phyloP scores from a whole-genome alignment of 2,113 vertebrate genomes.

The Cervus canadensis region DNA sequence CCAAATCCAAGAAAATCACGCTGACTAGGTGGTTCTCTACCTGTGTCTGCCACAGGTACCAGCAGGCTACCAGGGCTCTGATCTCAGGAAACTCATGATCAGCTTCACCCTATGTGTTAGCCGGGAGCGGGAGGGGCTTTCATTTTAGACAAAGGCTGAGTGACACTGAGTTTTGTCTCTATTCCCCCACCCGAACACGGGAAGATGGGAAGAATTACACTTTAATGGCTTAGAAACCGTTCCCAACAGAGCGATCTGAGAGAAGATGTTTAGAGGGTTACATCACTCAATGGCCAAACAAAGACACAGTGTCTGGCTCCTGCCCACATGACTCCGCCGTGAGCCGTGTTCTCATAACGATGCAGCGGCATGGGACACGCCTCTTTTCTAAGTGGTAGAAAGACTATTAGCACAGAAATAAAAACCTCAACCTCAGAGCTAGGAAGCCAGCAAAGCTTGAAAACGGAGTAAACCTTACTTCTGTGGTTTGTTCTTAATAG shows the following conservation, averaged over 20 bases:
- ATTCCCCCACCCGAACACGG: not conserved
- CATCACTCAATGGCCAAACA: conserved; percentile 62
- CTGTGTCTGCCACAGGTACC: not conserved
- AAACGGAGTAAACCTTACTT: not conserved
- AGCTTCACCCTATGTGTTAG: not conserved
- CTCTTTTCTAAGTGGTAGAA: not conserved
- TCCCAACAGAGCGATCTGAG: conserved; percentile 57
- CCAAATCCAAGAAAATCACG: not conserved
- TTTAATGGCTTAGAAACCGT: conserved; percentile 53
- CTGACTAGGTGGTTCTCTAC: not conserved
- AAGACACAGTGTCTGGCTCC: conserved; percentile 62
- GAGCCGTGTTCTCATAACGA: conserved; percentile 34
- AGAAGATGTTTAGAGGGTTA: conserved; percentile 50
- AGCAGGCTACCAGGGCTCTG: not conserved
- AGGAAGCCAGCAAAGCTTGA: not conserved
- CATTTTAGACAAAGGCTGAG: not conserved
- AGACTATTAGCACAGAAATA: not conserved
- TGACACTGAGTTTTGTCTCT: not conserved
- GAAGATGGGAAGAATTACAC: conserved; percentile 36
- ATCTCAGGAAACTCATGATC: not conserved
- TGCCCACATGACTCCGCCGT: conserved; percentile 24
- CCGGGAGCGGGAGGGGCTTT: not conserved
- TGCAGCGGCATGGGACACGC: not conserved
- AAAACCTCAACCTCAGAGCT: not conserved
- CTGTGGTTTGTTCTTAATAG: not conserved